Base-by-base conservation (phyloP, 2,888 invertebrate species). In the Polyploca ridens region DNA sequence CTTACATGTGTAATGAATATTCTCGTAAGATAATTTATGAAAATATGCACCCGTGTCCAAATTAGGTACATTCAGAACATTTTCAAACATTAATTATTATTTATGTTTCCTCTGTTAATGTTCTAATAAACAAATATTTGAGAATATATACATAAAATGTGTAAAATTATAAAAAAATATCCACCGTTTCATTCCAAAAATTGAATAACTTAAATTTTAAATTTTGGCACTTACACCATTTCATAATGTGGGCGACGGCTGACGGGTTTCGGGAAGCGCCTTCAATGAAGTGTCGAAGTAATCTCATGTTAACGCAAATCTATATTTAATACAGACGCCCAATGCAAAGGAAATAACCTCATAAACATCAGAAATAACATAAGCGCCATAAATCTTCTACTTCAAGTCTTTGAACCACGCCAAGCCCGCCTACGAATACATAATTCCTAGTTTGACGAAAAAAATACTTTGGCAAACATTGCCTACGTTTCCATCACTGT, bases 331-430 rank as follows among this genome's bases (percentile, higher is more conserved):
- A 19, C 19, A 19, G 19, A 54, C 49, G 49, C 4, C n/a, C 1
- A 54, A 19, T 19, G 54, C 54, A 54, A 19, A 54, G 54, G 54
- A 54, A 54, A 54, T 54, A 54, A 54, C 54, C 54, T 54, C 54
- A 54, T 54, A 54, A 54, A 54, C 54, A 54, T 19, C 54, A 54
- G 19, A 19, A 19, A 54, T 54, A 54, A 19, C 16, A 54, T 19
- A 19, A 54, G 8, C 54, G 54, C 54, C 19, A 54, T 54, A 54
- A 54, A 54, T 54, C 16, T 7, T 19, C 8, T 6, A 54, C 19
- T 54, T 54, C 13, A 41, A 13, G 41, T 41, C 38, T 38, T 38
- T 41, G 13, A 41, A 54, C 54, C 10, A 54, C 54, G n/a, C 54
- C 10, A 54, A 54, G 3, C 4, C 7, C 54, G 54, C 54, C 54